Percentiles rank a stretch among this genome's conserved stretches.
phyloP scores from a whole-genome alignment of 2,797 vertebrate species.

The Neomorphus geoffroyi region DNA sequence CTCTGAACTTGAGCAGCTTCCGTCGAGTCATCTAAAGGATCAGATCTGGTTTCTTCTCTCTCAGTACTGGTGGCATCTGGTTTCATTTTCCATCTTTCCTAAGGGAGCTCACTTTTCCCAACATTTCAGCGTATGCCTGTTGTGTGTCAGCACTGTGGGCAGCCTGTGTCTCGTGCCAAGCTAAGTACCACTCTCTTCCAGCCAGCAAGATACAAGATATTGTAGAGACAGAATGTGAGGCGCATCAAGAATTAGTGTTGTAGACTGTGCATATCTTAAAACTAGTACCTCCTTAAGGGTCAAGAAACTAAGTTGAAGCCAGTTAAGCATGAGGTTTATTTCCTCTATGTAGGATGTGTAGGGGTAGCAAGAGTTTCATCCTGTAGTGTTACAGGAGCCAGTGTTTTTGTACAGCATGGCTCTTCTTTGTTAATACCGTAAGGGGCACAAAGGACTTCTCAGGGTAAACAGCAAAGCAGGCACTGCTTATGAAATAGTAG shows the following conservation, averaged over 20 bases:
- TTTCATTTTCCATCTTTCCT: slow-evolving; percentile 63
- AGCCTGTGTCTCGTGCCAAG: neutral
- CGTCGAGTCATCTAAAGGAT: slow-evolving; percentile 53
- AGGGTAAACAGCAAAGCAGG: neutral
- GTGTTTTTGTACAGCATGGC: neutral
- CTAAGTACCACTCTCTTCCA: neutral
- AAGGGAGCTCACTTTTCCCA: slow-evolving; percentile 47
- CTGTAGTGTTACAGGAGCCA: neutral
- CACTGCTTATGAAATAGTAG: neutral
- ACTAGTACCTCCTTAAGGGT: neutral
- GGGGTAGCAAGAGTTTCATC: neutral
- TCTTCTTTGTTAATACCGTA: neutral
- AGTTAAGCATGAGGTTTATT: neutral
- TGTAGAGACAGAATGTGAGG: neutral
- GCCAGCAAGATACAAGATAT: neutral
- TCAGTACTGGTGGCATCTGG: slow-evolving; percentile 28
- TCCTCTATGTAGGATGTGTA: neutral
- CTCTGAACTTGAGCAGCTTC: slow-evolving; percentile 54
- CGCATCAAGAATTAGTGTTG: neutral
- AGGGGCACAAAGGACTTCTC: neutral
- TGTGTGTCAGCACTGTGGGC: neutral
- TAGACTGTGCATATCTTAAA: neutral
- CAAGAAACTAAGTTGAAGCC: neutral
- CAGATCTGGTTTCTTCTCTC: slow-evolving; percentile 59
- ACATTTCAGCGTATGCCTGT: slow-evolving; percentile 26